Conservation (phyloP, 2,113 vertebrate species). For the Thamnaconus septentrionalis region DNA sequence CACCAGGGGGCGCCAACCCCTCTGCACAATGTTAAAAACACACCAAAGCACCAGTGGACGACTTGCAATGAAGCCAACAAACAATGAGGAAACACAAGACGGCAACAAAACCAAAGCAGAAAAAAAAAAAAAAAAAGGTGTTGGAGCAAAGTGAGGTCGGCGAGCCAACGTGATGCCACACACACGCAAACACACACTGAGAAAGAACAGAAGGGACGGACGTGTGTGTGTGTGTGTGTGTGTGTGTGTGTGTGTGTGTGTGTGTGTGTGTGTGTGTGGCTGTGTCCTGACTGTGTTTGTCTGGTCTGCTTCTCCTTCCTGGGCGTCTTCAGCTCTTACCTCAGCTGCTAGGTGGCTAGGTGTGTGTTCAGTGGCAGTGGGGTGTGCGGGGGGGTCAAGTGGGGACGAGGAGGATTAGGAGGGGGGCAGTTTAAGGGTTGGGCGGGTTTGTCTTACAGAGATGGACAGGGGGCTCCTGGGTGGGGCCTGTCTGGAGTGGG, state of each 20-base stretch:
- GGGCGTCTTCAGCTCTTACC: background rate
- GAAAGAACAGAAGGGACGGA: slow-evolving; percentile 12
- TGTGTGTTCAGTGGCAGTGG: slow-evolving; percentile 14
- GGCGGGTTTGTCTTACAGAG: slow-evolving; percentile 73
- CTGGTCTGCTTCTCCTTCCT: background rate
- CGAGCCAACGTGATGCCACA: slow-evolving; percentile 35
- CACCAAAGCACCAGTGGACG: slow-evolving; percentile 4
- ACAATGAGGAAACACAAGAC: slow-evolving; percentile 19
- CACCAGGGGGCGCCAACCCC: slow-evolving; percentile 5
- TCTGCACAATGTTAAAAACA: slow-evolving; percentile 3
- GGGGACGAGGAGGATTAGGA: background rate
- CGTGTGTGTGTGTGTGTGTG: background rate
- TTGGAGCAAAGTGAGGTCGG: slow-evolving; percentile 34
- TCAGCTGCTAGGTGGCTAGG: slow-evolving; percentile 1
- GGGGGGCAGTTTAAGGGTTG: slow-evolving; percentile 39
- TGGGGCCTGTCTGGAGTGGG: slow-evolving; percentile 76
- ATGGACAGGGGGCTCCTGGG: slow-evolving; percentile 78
- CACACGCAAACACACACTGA: slow-evolving; percentile 20
- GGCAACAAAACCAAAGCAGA: slow-evolving; percentile 41
- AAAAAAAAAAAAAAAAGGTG: slow-evolving; percentile 8
- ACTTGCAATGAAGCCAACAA: slow-evolving; percentile 21
- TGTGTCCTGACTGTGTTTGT: background rate
- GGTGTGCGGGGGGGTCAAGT: slow-evolving; percentile 2
- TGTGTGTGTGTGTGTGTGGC: background rate
- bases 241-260: background rate